These are phyloP conservation scores for Neelides folsomi DNA, from an alignment of 2,888 invertebrate genomes.

Conservation along the genomic window DNA sequence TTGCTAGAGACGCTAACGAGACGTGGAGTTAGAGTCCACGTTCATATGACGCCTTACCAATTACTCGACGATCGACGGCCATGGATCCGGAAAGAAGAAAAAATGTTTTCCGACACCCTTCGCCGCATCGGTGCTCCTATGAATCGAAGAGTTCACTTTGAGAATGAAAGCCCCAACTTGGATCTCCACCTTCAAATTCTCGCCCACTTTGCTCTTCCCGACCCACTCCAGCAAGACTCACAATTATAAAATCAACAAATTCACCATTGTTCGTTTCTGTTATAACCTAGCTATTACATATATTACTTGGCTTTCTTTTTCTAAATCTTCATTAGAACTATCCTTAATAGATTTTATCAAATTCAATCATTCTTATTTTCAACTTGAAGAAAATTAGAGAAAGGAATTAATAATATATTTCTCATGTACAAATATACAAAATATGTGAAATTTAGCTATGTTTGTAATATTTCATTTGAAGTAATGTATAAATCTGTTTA, in stretches of 20 bases:
- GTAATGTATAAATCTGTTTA: too few species aligned
- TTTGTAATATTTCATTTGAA: too few species aligned
- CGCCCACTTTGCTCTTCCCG: conserved; percentile 42
- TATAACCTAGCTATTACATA: too few species aligned
- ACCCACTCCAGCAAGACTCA: too few species aligned
- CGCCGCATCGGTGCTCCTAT: conserved; percentile 54
- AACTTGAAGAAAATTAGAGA: too few species aligned
- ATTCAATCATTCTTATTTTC: too few species aligned
- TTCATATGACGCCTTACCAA: conserved; percentile 86
- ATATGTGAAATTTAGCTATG: too few species aligned
- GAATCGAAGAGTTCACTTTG: conserved; percentile 50
- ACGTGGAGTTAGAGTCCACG: conserved; percentile 54
- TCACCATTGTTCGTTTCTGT: background rate
- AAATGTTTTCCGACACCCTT: conserved; percentile 55
- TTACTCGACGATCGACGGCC: conserved; percentile 62
- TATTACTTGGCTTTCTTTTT: too few species aligned
- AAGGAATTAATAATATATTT: too few species aligned
- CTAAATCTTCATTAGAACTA: too few species aligned
- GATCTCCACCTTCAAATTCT: conserved; percentile 66
- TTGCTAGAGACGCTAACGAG: conserved; percentile 59
- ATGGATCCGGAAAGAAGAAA: conserved; percentile 75
- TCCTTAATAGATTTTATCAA: too few species aligned
- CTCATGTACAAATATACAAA: too few species aligned
- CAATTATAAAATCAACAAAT: background rate
- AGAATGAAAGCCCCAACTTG: conserved; percentile 45